These are phyloP conservation scores for Columba guinea DNA, from an alignment of 2,797 vertebrate genomes.

Conservation along the genomic window DNA sequence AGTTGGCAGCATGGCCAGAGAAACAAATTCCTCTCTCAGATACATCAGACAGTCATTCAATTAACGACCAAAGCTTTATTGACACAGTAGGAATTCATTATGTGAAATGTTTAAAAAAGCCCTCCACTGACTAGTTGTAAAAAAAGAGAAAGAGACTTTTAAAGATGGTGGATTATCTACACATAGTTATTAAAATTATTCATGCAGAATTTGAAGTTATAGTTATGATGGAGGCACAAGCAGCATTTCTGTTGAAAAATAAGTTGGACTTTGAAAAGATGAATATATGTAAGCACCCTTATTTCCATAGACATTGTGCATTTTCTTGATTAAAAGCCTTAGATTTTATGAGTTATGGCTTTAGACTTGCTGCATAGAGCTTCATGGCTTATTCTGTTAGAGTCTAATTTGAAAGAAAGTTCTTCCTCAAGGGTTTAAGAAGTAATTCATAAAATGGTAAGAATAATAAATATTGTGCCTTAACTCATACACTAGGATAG, in stretches of 20 bases:
- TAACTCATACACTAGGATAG: slow-evolving; percentile 70
- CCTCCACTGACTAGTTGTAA: slow-evolving; percentile 30
- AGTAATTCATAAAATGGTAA: slow-evolving; percentile 81
- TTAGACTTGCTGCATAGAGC: slow-evolving; percentile 54
- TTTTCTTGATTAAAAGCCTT: slow-evolving; percentile 71
- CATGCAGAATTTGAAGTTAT: slow-evolving; percentile 39
- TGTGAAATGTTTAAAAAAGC: slow-evolving; percentile 70
- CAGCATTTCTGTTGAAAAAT: slow-evolving; percentile 59
- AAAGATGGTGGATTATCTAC: slow-evolving; percentile 42
- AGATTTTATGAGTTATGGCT: slow-evolving; percentile 63
- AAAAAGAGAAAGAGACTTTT: neutral
- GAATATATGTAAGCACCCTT: neutral
- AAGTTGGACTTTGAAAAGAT: slow-evolving; percentile 33
- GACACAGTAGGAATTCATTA: slow-evolving; percentile 87
- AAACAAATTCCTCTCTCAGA: slow-evolving; percentile 75
- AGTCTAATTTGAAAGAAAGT: slow-evolving; percentile 76
- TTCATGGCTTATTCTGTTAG: slow-evolving; percentile 65
- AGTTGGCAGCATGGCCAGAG: slow-evolving; percentile 73
- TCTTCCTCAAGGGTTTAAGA: slow-evolving; percentile 81
- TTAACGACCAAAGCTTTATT: slow-evolving; percentile 81
- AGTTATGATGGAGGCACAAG: slow-evolving; percentile 7
- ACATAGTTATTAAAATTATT: slow-evolving; percentile 53
- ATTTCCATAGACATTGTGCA: slow-evolving; percentile 26
- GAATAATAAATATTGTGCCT: slow-evolving; percentile 82
- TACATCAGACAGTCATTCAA: slow-evolving; percentile 86